These are phyloP conservation scores for Hemitrygon akajei DNA, from an alignment of 2,797 vertebrate species.

Conservation along the genomic window DNA sequence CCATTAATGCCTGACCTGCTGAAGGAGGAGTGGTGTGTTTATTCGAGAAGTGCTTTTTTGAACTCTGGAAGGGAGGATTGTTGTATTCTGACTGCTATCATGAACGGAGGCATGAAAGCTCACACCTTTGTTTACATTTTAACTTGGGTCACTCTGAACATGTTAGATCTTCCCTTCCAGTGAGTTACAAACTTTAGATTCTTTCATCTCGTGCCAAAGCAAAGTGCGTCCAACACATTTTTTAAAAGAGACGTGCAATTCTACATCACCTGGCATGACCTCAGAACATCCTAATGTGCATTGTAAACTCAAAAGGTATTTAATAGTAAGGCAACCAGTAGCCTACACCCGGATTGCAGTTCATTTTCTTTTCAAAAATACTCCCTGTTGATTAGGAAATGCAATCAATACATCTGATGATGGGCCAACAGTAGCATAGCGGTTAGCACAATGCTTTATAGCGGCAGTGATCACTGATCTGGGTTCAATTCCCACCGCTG, in stretches of 20 bases:
- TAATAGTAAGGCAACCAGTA: too few species aligned
- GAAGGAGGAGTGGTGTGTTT: not conserved
- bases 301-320: not conserved
- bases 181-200: not conserved
- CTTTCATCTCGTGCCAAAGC: not conserved
- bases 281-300: not conserved
- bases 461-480: too few species aligned
- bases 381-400: too few species aligned
- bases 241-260: not conserved
- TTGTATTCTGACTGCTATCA: not conserved
- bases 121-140: not conserved
- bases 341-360: too few species aligned
- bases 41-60: not conserved
- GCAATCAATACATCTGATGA: too few species aligned
- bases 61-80: not conserved
- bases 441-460: too few species aligned
- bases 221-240: not conserved
- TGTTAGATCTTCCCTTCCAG: constrained; percentile 6
- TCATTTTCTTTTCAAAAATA: too few species aligned
- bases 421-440: too few species aligned
- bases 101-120: not conserved
- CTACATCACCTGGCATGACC: not conserved
- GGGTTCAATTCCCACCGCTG: too few species aligned
- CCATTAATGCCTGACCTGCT: not conserved
- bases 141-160: not conserved